Evolutionary conservation across 2,888 invertebrate genomes (phyloP).

Genomic region (Yponomeuta cagnagella): DNA sequence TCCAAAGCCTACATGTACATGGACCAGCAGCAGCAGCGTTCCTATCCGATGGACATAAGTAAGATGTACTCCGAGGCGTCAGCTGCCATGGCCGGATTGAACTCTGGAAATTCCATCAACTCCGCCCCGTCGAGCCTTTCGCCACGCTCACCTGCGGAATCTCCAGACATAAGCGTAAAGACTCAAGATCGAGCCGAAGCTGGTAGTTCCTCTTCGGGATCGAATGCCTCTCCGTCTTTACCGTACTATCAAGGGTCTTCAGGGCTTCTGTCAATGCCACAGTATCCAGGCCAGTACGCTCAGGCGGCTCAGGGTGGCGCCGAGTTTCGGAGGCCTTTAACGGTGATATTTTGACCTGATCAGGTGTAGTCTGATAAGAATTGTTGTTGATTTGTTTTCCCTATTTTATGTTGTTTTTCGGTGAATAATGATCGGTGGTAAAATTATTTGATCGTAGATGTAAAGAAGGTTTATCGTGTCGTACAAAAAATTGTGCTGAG

Average conservation of each 20-base stretch:
- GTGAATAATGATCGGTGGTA: neutral
- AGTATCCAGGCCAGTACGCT: constrained; percentile 78
- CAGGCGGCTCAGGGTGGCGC: constrained; percentile 75
- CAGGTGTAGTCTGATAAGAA: constrained; percentile 30
- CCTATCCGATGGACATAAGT: constrained; percentile 78
- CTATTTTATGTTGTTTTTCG: constrained; percentile 24
- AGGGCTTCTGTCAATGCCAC: constrained; percentile 79
- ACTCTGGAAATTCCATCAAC: constrained; percentile 47
- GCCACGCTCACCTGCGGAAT: constrained; percentile 68
- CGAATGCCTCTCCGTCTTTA: constrained; percentile 78
- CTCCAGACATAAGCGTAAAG: constrained; percentile 72
- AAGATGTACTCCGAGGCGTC: constrained; percentile 81
- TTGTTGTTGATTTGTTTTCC: constrained; percentile 21
- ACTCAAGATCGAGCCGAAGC: constrained; percentile 70
- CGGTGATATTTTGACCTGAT: constrained; percentile 90
- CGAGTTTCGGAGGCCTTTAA: constrained; percentile 84
- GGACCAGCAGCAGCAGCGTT: constrained; percentile 76
- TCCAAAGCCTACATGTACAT: constrained; percentile 87
- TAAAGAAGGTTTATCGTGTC: too few relatives aligned
- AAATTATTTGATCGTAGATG: neutral
- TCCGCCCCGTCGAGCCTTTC: constrained; percentile 66
- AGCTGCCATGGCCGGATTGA: constrained; percentile 74
- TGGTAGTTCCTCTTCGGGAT: constrained; percentile 76
- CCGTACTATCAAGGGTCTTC: constrained; percentile 76
- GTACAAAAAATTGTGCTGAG: neutral